Conservation (phyloP, 53 echinoderm and acorn worm genomes). For the Arbacia lixula region DNA sequence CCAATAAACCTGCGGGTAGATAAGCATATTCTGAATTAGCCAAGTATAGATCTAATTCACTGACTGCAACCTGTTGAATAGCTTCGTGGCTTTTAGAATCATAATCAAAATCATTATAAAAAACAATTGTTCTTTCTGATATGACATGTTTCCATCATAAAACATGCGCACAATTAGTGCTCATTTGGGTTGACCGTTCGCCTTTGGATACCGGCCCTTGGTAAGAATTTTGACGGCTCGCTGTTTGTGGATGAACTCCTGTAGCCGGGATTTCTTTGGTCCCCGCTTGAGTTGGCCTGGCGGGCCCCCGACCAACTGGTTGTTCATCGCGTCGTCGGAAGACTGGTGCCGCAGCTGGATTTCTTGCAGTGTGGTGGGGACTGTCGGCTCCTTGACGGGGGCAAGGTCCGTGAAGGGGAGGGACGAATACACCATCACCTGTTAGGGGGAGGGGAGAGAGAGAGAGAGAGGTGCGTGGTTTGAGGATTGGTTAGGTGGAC, state of each 20-base stretch:
- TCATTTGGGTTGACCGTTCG: constrained; percentile 15
- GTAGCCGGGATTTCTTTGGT: constrained; percentile 70
- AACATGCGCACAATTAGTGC: too few species aligned
- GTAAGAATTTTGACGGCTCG: constrained; percentile 68
- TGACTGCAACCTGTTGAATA: too few species aligned
- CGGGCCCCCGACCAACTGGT: constrained; percentile 34
- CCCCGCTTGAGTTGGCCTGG: constrained; percentile 70
- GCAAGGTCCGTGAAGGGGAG: constrained; percentile 90
- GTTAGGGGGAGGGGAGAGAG: too few species aligned
- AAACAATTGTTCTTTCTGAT: too few species aligned
- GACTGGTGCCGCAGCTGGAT: constrained; percentile 88
- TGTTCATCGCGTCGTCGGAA: constrained; percentile 62
- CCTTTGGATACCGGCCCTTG: background rate
- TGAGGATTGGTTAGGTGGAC: too few species aligned
- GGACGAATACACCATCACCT: constrained; percentile 95
- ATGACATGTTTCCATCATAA: too few species aligned
- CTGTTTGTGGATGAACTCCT: constrained; percentile 86
- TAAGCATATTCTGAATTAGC: too few species aligned
- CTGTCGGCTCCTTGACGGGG: constrained; percentile 81
- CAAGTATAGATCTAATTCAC: too few species aligned
- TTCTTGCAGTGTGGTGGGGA: constrained; percentile 79
- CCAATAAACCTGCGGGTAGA: too few species aligned
- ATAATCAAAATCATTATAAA: too few species aligned
- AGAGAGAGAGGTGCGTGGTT: too few species aligned
- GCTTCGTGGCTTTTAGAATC: too few species aligned